These are phyloP conservation scores for Brachionus koreanus DNA, from an alignment of 1,140 invertebrate genomes.

Conservation along the genomic window DNA sequence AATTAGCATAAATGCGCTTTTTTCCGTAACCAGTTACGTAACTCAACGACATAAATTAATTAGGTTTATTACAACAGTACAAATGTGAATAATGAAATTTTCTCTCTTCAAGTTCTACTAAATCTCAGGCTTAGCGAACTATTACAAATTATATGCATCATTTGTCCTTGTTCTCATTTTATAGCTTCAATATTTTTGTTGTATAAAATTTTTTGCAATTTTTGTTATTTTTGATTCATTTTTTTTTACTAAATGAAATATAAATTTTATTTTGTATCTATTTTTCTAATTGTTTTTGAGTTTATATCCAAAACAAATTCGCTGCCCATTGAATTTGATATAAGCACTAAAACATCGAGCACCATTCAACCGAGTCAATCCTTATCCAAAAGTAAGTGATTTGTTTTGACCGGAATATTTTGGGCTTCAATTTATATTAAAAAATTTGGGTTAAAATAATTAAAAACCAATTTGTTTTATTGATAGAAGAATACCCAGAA, in stretches of 20 bases:
- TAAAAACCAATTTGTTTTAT: neutral
- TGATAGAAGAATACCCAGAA: neutral
- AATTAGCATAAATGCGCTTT: neutral
- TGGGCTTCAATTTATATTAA: neutral
- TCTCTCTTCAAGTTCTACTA: neutral
- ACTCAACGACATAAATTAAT: neutral
- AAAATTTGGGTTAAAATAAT: constrained; percentile 1
- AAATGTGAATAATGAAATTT: neutral
- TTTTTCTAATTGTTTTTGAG: neutral
- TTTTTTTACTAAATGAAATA: constrained; percentile 8
- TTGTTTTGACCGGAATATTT: neutral
- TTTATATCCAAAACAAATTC: neutral
- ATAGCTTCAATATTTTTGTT: neutral
- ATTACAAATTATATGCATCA: neutral
- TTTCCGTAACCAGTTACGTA: neutral
- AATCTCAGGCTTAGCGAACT: neutral
- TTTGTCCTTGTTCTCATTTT: neutral
- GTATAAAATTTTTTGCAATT: neutral
- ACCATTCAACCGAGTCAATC: constrained; percentile 11
- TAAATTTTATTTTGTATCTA: neutral
- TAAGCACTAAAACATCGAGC: neutral
- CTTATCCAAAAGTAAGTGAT: constrained; percentile 5
- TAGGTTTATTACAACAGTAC: neutral
- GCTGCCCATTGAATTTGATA: neutral
- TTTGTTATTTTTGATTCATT: constrained; percentile 1